Evolutionary conservation across 1,140 invertebrate species (phyloP), one percentile per base, ranked within the genome.

Genomic region (Euwallacea fornicatus): DNA sequence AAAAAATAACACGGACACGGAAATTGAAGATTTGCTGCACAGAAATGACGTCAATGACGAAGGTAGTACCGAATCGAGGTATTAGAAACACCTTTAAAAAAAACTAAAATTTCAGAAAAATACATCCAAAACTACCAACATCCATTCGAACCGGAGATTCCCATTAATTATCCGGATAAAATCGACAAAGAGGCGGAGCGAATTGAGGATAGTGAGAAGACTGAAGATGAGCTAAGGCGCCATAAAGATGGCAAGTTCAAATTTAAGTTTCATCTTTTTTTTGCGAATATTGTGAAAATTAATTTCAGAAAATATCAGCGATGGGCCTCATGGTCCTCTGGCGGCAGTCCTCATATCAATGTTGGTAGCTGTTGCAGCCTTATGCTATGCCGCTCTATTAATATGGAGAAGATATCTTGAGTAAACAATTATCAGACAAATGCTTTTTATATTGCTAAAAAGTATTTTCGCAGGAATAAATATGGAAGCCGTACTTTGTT

Each of bases 401-500:
- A 7, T 50, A 7, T 73, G 67, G 66, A 65, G 72, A 50, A 63
- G 54, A 54, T 73, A 73, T 11, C 50, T 73, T n/a, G 72, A 69
- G 72, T 73, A 69, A 73, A 61, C 61, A 33, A 2, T 4, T 46
- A 13, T 7, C 8, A 10, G 33, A 50, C 13, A 50, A 50, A 50
- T n/a, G 47, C 0, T 55, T 50, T 15, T 54, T 54, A 55, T 46
- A 41, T 46, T 10, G 8, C 8, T 66, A 7, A 47, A 60, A 50
- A 56, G 6, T 33, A 41, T 59, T 41, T 43, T 71, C 66, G 7
- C 60, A 74, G 73, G 50, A 64, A 71, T 11, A 16, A 66, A 65
- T 74, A 74, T 46, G 73, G 73, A 33, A 71, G 68, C 21, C 50
- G 73, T 50, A 60, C 71, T 16, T 59, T 74, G 61, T 55, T 74